A percentile compares a stretch with the other conserved stretches of the same genome.
Conservation (phyloP, 2,888 invertebrate species). For the Salpingus planirostris region DNA sequence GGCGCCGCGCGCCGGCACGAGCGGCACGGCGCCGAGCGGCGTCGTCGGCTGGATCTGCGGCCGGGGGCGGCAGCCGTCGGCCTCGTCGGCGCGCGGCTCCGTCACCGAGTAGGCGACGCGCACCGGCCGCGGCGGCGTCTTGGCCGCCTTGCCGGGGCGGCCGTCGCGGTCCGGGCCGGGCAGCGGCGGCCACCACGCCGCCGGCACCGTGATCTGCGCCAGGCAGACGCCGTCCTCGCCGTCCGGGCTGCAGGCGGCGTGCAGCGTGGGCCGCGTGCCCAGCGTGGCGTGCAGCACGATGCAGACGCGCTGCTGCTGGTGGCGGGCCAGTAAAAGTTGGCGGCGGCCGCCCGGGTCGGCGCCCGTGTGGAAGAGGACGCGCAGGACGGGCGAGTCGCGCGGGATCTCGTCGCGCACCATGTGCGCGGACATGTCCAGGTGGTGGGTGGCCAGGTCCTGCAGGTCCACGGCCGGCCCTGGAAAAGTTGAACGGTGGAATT, state of each 20-base stretch:
- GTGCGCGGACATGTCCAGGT: slow-evolving; percentile 88
- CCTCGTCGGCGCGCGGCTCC: slow-evolving; percentile 62
- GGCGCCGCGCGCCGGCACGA: slow-evolving; percentile 68
- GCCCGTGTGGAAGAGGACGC: slow-evolving; percentile 88
- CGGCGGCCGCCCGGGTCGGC: slow-evolving; percentile 74
- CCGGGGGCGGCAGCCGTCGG: slow-evolving; percentile 66
- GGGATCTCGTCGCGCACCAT: slow-evolving; percentile 80
- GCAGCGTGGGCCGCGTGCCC: slow-evolving; percentile 54
- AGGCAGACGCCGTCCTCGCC: slow-evolving; percentile 89
- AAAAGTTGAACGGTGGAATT: no score
- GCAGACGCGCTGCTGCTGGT: slow-evolving; percentile 58
- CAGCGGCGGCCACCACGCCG: slow-evolving; percentile 82
- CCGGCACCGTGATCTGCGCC: slow-evolving; percentile 73
- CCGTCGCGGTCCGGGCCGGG: slow-evolving; percentile 56
- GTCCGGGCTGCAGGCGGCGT: slow-evolving; percentile 88
- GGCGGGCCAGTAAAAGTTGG: slow-evolving; percentile 49
- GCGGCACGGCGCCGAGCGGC: slow-evolving; percentile 52
- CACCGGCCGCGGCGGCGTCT: slow-evolving; percentile 60
- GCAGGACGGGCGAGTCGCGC: slow-evolving; percentile 81
- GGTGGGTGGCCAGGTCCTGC: slow-evolving; percentile 58
- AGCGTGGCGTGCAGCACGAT: slow-evolving; percentile 68
- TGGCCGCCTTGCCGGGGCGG: slow-evolving; percentile 37
- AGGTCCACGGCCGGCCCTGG: slow-evolving; percentile 44
- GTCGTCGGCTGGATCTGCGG: slow-evolving; percentile 56
- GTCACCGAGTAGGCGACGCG: slow-evolving; percentile 82